Evolutionary conservation across 2,888 invertebrate species (phyloP).

Genomic region (Crossocerus cetratus): DNA sequence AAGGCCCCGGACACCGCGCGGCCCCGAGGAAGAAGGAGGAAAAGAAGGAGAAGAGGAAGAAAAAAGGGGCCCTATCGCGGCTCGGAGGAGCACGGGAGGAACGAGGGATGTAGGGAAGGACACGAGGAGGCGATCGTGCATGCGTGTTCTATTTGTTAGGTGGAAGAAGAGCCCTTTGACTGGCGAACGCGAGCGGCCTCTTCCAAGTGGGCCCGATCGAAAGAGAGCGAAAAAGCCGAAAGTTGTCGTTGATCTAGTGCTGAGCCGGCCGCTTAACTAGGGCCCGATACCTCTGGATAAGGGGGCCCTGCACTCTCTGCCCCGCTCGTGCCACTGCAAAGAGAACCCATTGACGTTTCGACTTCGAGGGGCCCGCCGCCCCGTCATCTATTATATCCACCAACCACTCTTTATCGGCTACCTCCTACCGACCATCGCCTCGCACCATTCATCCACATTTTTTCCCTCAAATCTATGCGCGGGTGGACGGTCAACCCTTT

Average conservation of each 20-base stretch:
- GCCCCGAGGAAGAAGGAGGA: neutral
- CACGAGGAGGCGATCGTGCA: slow-evolving; percentile 42
- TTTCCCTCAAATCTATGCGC: slow-evolving; percentile 13
- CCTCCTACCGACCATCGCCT: slow-evolving; percentile 50
- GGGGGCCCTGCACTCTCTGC: slow-evolving; percentile 40
- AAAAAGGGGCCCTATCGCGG: slow-evolving; percentile 20
- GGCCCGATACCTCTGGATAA: slow-evolving; percentile 71
- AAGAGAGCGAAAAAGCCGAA: slow-evolving; percentile 74
- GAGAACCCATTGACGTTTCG: slow-evolving; percentile 57
- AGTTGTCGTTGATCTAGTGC: slow-evolving; percentile 76
- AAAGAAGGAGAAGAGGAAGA: slow-evolving; percentile 13
- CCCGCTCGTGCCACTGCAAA: neutral
- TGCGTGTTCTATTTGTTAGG: slow-evolving; percentile 70
- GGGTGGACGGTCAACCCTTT: neutral
- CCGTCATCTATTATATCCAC: slow-evolving; percentile 68
- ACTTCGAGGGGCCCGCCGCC: slow-evolving; percentile 57
- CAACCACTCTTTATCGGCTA: slow-evolving; percentile 54
- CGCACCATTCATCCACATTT: slow-evolving; percentile 42
- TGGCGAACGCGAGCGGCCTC: slow-evolving; percentile 62
- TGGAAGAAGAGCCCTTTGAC: slow-evolving; percentile 42
- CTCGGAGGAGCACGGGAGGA: slow-evolving; percentile 19
- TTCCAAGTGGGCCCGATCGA: slow-evolving; percentile 65
- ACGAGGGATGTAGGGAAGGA: slow-evolving; percentile 41
- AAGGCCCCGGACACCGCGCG: slow-evolving; percentile 6
- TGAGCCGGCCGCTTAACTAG: slow-evolving; percentile 71